Evolutionary conservation across 2,113 vertebrate species (phyloP), one percentile per base, ranked within the genome.

Genomic region (Cnemophilus loriae): DNA sequence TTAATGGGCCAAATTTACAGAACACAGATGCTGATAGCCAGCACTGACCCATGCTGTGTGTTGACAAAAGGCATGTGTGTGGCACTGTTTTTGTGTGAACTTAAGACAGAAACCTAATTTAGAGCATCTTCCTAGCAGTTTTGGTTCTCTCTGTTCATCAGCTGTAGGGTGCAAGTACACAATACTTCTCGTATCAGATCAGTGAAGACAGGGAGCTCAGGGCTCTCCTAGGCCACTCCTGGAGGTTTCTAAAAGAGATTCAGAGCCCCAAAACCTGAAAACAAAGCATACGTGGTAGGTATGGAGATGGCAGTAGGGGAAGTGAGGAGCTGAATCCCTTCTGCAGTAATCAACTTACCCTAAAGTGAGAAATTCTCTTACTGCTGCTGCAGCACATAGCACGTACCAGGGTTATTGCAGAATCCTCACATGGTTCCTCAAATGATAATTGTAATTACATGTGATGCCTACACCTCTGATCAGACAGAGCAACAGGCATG

Each of bases 281-380:
- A 83, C 9, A 76, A 84, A 57, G 3, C 8, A 21, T 15, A 24
- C 0, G 0, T 0, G 0, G 8, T 44, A 71, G 42, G 16, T 22
- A 21, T 7, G 13, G 24, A 37, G 9, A 39, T 42, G 26, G 17
- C 70, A 79, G 23, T 8, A 44, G 7, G 21, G 6, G 3, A 75
- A 82, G 13, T 13, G 10, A 33, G 20, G 20, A 90, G 18, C 16
- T 53, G n/a, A 56, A 71, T 82, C 35, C 14, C 8, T 41, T 82
- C 60, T 49, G 49, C 24, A 65, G 22, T 37, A 74, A 60, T 44
- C 56, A 70, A 32, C 22, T 78, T 57, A 41, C 2, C 7, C 64
- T n/a, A 41, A 70, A 87, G 37, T 35, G 15, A 68, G 41, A 87
- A 60, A 53, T 60, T 64, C 44, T 37, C 22, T 75, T 86, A 24